Base-by-base conservation (phyloP, 2,888 invertebrate species). In the Sympetrum striolatum region DNA sequence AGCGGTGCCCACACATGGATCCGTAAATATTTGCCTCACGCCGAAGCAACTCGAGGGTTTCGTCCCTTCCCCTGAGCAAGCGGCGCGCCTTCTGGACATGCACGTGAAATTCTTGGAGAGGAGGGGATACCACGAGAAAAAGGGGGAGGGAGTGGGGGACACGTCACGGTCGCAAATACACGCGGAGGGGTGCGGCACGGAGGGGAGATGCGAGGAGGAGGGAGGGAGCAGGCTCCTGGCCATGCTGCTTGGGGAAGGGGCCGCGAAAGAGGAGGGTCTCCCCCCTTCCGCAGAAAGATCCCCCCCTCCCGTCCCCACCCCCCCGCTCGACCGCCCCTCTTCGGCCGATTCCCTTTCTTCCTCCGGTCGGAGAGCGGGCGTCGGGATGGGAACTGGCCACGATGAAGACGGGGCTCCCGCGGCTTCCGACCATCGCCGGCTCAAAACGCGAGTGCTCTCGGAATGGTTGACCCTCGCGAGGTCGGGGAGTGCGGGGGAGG, bases 91-190 rank as follows among this genome's bases (percentile, higher is more conserved):
- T 81, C 94, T 96, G 5, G 96, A 97, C 92, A 95, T 96, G 92
- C 97, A 97, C 92, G 95, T 95, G 92, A 97, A 96, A 93, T 96
- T 95, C 93, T 93, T 96, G n/a, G 96, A 96, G 92, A 94, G 96
- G 80, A 95, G 95, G 91, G 95, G 95, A 35, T 95, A 95, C 92
- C 95, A 95, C 92, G 95, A 95, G 92, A 92, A 37, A 53, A 18
- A 22, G 60, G 58, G n/a, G 37, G 25, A 39, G 90, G 86, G 79
- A 18, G 15, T 53, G 58, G 58, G 79, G n/a, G 90, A 39, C 48
- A 39, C 90, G 90, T 90, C 90, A 90, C 80, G 80, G 58, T 53
- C 90, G 39, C 90, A 90, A 90, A 90, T 90, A 90, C 80, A 60
- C 60, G 58, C 82, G 44, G 58, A 73, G 31, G 73, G 73, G 82